Evolutionary conservation across 1,140 invertebrate genomes (phyloP).

Genomic region (Heliconius hermathena): DNA sequence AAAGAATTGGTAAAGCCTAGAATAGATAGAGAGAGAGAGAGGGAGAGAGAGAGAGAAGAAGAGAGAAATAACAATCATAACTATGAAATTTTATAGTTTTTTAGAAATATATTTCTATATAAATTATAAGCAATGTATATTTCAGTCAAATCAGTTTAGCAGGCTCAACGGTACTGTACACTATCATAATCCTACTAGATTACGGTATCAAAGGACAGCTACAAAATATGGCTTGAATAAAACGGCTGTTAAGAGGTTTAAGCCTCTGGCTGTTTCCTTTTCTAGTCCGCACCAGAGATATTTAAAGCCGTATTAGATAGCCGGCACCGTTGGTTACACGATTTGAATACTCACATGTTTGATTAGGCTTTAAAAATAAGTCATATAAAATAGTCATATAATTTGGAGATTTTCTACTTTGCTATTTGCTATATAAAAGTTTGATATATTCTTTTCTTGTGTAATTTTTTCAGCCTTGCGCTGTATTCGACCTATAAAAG

Average conservation of each 20-base stretch:
- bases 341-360: conserved; percentile 29
- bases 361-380: not conserved
- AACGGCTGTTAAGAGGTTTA: conserved; percentile 32
- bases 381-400: not conserved
- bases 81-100: no score
- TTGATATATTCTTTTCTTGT: not conserved
- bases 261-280: conserved; percentile 34
- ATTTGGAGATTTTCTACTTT: not conserved
- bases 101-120: no score
- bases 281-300: conserved; percentile 27
- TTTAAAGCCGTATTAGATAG: conserved; percentile 31
- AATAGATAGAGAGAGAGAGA: no score
- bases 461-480: no score
- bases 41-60: no score
- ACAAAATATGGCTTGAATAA: conserved; percentile 37
- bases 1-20: no score
- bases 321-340: conserved; percentile 15
- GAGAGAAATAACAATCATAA: no score
- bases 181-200: conserved; percentile 30
- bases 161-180: conserved; percentile 9
- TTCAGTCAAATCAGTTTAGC: conserved; percentile 11
- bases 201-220: conserved; percentile 27
- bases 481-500: no score
- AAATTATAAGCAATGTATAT: not conserved
- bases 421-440: not conserved